phyloP scores from a whole-genome alignment of 2,113 vertebrate species.

The Siniperca knerii region DNA sequence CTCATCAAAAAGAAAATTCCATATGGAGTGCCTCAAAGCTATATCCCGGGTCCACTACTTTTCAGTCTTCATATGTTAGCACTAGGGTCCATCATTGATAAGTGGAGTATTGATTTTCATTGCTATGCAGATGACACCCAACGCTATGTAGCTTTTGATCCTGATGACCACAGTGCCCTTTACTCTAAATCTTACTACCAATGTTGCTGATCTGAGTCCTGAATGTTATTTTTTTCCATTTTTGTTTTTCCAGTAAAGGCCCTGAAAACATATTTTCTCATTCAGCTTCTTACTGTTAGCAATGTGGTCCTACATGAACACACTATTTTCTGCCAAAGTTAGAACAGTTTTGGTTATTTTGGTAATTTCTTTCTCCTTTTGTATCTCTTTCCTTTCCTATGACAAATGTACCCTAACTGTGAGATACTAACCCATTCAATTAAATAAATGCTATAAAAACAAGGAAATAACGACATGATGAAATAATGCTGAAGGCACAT shows the following conservation, averaged over 20 bases:
- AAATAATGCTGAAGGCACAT: constrained; percentile 21
- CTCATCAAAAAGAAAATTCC: not conserved
- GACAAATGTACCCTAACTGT: constrained; percentile 5
- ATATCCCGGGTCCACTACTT: not conserved
- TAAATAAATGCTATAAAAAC: constrained; percentile 22
- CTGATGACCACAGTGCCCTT: not conserved
- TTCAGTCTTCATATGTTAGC: not conserved
- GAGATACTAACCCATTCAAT: constrained; percentile 6
- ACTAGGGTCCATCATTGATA: not conserved
- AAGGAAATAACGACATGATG: constrained; percentile 3
- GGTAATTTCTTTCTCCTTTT: not conserved
- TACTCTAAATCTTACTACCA: not conserved
- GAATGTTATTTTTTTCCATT: too few species aligned
- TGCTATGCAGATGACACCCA: not conserved
- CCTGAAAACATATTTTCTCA: too few species aligned
- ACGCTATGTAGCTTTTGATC: not conserved
- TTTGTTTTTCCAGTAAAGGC: too few species aligned
- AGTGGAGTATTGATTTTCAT: not conserved
- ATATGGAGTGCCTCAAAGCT: not conserved
- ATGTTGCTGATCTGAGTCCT: too few species aligned
- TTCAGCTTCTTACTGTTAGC: too few species aligned
- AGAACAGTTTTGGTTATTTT: too few species aligned
- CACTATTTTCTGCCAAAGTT: too few species aligned
- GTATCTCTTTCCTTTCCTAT: not conserved
- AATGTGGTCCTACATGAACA: too few species aligned